phyloP scores from a whole-genome alignment of 2,888 invertebrate species.

The Dichetophora obliterata region DNA sequence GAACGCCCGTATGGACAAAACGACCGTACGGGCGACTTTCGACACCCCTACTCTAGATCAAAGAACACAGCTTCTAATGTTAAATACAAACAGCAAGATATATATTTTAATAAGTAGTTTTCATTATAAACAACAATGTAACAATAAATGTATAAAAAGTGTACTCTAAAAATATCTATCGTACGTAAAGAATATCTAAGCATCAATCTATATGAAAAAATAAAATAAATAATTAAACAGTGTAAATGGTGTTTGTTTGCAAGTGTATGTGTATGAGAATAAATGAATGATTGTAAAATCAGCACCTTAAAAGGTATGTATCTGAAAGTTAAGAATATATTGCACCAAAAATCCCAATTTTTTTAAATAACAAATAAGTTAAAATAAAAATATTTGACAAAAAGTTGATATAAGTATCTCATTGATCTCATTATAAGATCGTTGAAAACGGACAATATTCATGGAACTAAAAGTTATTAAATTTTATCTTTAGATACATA shows the following conservation, averaged over 20 bases:
- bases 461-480: not conserved
- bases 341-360: slow-evolving; percentile 24
- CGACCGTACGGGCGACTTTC: too few relatives aligned
- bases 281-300: not conserved
- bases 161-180: not conserved
- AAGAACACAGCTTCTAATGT: not conserved
- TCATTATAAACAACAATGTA: slow-evolving; percentile 33
- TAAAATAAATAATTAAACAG: not conserved
- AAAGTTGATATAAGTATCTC: not conserved
- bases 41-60: too few relatives aligned
- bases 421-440: not conserved
- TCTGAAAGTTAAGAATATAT: slow-evolving; percentile 9
- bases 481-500: not conserved
- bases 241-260: not conserved
- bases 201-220: not conserved
- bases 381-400: not conserved
- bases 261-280: not conserved
- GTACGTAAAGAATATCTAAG: not conserved
- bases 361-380: not conserved
- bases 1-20: too few relatives aligned
- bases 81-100: slow-evolving; percentile 22
- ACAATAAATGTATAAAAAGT: slow-evolving; percentile 27
- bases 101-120: slow-evolving; percentile 13
- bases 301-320: not conserved
- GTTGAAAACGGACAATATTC: too few relatives aligned